These are phyloP conservation scores for Pseudococcus jackbeardsleyi DNA, from an alignment of 2,888 invertebrate genomes.

Conservation along the genomic window DNA sequence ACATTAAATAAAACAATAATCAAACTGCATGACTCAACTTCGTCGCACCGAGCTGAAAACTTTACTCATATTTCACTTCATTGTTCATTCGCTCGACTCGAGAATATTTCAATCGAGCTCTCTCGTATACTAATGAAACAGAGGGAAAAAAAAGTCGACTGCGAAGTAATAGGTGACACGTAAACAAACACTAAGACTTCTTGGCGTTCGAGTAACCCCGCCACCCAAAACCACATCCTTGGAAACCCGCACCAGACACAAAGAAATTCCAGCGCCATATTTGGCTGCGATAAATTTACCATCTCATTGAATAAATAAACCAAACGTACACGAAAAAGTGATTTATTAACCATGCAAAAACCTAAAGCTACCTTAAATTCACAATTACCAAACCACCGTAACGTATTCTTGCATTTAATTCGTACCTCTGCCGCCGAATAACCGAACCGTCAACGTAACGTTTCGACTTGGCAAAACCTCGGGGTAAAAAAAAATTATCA, in stretches of 20 bases:
- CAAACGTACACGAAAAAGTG: conserved; percentile 2
- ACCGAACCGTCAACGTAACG: background rate
- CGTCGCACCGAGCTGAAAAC: background rate
- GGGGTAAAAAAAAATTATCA: background rate
- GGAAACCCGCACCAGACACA: background rate
- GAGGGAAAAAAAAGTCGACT: conserved; percentile 1
- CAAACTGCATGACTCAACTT: background rate
- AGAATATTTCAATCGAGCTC: background rate
- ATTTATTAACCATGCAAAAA: conserved; percentile 23
- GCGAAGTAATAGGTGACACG: conserved; percentile 26
- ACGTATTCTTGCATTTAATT: conserved; percentile 12
- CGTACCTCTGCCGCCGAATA: background rate
- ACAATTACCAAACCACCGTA: conserved; percentile 5
- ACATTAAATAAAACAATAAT: background rate
- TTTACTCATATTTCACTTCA: conserved; percentile 21
- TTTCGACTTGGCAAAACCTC: background rate
- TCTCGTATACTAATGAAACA: conserved; percentile 26
- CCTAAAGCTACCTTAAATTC: background rate
- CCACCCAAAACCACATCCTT: background rate
- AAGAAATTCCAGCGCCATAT: conserved; percentile 22
- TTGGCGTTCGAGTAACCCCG: background rate
- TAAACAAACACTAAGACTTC: background rate
- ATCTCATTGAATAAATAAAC: conserved; percentile 23
- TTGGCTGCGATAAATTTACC: conserved; percentile 18
- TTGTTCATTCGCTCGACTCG: background rate